Conservation (phyloP, 2,797 vertebrate species). For the Dicrostonyx torquatus region DNA sequence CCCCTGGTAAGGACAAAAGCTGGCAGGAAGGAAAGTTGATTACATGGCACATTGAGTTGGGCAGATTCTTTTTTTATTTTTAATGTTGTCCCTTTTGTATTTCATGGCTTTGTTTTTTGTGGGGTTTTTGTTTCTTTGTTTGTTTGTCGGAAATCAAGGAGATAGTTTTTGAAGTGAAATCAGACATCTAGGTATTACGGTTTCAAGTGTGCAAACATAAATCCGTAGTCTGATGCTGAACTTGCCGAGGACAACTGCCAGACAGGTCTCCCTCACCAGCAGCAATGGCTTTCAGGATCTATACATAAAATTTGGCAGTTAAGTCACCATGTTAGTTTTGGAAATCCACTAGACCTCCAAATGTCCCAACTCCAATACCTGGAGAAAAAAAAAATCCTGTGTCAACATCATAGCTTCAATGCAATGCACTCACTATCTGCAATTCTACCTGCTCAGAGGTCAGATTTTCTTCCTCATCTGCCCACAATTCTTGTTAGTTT, state of each 20-base stretch:
- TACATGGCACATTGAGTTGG: constrained; percentile 33
- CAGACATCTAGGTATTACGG: constrained; percentile 24
- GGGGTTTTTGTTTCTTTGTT: background rate
- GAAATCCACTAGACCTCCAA: background rate
- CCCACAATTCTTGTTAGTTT: background rate
- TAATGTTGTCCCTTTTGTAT: constrained; percentile 57
- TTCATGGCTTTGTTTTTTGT: background rate
- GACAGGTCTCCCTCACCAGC: constrained; percentile 51
- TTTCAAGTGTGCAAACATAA: constrained; percentile 1
- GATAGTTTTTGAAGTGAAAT: background rate
- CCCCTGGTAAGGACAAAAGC: background rate
- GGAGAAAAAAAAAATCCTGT: background rate
- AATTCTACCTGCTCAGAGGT: background rate
- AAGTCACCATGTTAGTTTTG: constrained; percentile 21
- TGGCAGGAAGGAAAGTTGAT: constrained; percentile 11
- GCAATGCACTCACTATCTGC: background rate
- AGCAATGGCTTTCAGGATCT: background rate
- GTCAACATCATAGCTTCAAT: background rate
- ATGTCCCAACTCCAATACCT: background rate
- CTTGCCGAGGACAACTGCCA: background rate
- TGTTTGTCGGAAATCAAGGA: constrained; percentile 57
- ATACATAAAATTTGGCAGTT: constrained; percentile 31
- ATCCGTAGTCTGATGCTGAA: background rate
- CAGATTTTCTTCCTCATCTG: background rate
- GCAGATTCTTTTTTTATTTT: constrained; percentile 13